These are phyloP conservation scores for Athene cunicularia DNA, from an alignment of 2,113 vertebrate genomes.

Conservation along the genomic window DNA sequence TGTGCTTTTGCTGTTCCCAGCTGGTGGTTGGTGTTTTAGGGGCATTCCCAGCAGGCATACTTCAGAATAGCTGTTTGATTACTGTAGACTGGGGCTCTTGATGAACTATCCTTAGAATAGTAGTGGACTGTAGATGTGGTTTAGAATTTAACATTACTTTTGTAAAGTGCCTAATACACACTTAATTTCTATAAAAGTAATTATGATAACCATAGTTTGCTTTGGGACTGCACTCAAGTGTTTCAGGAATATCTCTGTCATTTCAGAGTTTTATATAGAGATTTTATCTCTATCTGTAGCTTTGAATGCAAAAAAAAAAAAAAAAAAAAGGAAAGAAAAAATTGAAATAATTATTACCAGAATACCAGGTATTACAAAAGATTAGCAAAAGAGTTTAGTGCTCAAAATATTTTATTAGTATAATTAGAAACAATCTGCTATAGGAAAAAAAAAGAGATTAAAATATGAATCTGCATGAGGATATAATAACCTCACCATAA, in stretches of 20 bases:
- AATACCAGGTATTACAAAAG: background rate
- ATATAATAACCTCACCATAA: background rate
- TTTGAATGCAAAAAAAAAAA: background rate
- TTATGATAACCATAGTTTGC: background rate
- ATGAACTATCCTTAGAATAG: background rate
- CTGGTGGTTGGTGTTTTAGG: background rate
- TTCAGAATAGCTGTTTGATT: background rate
- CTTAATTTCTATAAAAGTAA: background rate
- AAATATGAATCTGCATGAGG: background rate
- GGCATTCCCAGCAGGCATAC: background rate
- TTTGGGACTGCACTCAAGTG: background rate
- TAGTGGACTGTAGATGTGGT: background rate
- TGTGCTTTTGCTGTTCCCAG: background rate
- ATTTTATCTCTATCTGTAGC: background rate
- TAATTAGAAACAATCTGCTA: background rate
- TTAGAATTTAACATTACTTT: background rate
- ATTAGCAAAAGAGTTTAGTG: background rate
- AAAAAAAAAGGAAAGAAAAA: background rate
- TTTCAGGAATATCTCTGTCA: background rate
- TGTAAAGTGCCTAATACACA: background rate
- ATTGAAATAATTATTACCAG: background rate
- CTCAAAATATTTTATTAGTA: background rate
- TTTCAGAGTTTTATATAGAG: background rate
- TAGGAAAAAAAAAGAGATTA: background rate
- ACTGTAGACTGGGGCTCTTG: background rate